A percentile compares a stretch with the other conserved stretches of the same genome.
Conservation (phyloP, 2,113 vertebrate species). For the Hepsetus odoe region DNA sequence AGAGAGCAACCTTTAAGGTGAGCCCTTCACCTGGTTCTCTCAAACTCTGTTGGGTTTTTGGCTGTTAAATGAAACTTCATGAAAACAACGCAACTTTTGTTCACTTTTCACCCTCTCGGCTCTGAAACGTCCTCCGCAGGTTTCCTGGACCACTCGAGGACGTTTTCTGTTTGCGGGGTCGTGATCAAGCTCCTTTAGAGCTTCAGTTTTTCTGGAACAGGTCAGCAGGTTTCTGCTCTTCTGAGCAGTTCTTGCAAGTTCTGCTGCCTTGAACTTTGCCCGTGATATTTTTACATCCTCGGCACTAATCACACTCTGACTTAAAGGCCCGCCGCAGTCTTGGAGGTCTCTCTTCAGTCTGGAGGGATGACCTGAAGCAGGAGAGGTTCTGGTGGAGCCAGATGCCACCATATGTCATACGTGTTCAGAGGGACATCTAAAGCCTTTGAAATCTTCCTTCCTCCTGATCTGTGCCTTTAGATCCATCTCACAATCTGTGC, state of each 20-base stretch:
- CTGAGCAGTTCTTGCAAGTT: too few species aligned
- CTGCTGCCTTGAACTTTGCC: neutral
- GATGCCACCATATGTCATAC: slow-evolving; percentile 14
- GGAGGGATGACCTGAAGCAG: neutral
- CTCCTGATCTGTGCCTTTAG: neutral
- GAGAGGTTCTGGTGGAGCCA: slow-evolving; percentile 1
- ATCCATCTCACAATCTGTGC: neutral
- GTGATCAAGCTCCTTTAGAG: neutral
- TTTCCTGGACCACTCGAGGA: neutral
- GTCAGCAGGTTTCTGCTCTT: neutral
- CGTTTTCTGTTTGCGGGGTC: neutral
- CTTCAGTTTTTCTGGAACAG: neutral
- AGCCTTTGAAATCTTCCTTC: neutral
- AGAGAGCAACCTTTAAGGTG: neutral
- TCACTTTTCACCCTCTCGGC: too few species aligned
- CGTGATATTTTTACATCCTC: neutral
- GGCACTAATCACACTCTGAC: neutral
- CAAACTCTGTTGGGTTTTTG: neutral
- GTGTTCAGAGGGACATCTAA: neutral
- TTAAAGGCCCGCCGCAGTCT: neutral
- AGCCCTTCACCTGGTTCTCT: neutral
- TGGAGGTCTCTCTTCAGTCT: neutral
- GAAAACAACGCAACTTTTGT: too few species aligned
- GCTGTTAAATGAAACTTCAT: too few species aligned
- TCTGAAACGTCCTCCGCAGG: neutral